phyloP scores from a whole-genome alignment of 2,888 invertebrate species.

The Julus scanicus region DNA sequence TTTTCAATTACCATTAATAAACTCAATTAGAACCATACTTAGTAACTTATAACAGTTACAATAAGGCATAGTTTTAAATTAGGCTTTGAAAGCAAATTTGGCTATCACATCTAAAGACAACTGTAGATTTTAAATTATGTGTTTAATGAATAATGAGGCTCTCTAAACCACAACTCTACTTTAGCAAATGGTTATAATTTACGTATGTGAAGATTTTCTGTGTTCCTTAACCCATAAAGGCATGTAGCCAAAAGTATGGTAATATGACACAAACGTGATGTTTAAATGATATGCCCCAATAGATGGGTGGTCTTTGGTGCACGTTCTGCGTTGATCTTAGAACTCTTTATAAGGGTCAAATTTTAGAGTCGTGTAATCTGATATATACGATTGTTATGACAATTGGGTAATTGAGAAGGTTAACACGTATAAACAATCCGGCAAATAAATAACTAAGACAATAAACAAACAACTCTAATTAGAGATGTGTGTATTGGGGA shows the following conservation, averaged over 20 bases:
- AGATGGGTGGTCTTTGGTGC: background rate
- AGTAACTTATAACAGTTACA: too few relatives aligned
- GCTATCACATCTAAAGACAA: too few relatives aligned
- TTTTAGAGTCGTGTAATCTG: background rate
- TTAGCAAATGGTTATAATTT: too few relatives aligned
- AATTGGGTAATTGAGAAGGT: background rate
- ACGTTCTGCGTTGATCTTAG: background rate
- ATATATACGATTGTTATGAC: conserved; percentile 26
- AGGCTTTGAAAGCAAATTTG: too few relatives aligned
- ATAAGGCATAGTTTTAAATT: too few relatives aligned
- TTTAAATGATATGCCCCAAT: background rate
- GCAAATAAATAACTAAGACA: background rate
- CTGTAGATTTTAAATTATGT: too few relatives aligned
- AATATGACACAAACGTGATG: background rate
- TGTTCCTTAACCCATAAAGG: background rate
- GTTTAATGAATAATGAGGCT: too few relatives aligned
- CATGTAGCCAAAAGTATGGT: background rate
- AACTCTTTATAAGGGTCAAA: background rate
- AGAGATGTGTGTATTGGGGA: background rate
- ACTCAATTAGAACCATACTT: too few relatives aligned
- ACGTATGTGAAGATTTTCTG: too few relatives aligned
- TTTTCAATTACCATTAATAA: too few relatives aligned
- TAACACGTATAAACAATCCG: background rate
- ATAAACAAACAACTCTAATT: conserved; percentile 1
- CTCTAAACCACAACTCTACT: too few relatives aligned